A percentile compares a stretch with the other conserved stretches of the same genome.
phyloP scores from a whole-genome alignment of 2,113 vertebrate species.

The Malurus melanocephalus region DNA sequence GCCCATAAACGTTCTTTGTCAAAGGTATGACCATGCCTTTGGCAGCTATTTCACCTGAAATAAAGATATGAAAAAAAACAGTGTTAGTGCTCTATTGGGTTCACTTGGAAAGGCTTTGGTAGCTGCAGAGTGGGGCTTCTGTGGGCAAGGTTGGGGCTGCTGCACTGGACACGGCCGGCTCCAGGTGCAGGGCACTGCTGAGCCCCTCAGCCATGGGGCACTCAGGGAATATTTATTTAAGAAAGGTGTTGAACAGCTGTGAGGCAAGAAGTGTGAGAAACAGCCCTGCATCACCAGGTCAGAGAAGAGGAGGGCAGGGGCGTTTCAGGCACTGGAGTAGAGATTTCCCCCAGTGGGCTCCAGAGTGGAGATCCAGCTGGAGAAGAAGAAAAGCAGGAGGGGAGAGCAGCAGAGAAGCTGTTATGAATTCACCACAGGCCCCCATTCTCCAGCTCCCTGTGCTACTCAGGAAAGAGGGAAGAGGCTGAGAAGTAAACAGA shows the following conservation, averaged over 20 bases:
- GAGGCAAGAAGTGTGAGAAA: neutral
- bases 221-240: neutral
- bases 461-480: neutral
- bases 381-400: neutral
- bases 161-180: neutral
- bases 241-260: fast-evolving
- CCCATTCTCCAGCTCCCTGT: neutral
- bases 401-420: neutral
- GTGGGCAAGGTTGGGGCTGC: neutral
- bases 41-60: slow-evolving; percentile 85
- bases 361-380: fast-evolving
- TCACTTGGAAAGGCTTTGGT: neutral
- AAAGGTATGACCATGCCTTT: slow-evolving; percentile 89
- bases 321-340: neutral
- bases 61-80: neutral
- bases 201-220: fast-evolving
- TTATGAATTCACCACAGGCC: neutral
- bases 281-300: neutral
- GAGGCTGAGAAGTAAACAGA: neutral
- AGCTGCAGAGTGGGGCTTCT: neutral
- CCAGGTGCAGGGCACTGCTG: neutral
- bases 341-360: neutral
- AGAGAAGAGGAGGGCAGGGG: neutral
- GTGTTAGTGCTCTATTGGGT: neutral
- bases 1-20: slow-evolving; percentile 86